Base-by-base conservation (phyloP, 2,888 invertebrate genomes). In the Perizoma flavofasciatum region DNA sequence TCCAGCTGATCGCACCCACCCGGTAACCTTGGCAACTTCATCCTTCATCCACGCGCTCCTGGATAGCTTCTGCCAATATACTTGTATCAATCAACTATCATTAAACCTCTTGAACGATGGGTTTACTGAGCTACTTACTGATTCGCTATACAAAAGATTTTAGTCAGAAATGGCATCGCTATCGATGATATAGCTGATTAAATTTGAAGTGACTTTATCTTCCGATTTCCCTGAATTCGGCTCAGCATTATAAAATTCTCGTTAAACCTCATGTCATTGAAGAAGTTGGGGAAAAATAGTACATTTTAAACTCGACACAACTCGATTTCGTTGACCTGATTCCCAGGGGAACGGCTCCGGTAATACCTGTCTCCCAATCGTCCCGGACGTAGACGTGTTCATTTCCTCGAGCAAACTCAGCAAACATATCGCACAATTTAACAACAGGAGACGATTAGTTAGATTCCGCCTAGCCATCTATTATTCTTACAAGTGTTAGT, bases 1-100 rank as follows among this genome's bases (percentile, higher is more conserved):
- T 81, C 86, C 90, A 90, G 90, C 90, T 90, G 90, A 90, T 90
- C 89, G 84, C 85, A 84, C 87, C 89, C 86, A 83, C 86, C 88
- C 87, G 72, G 89, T 89, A 90, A 89, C 90, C 89, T 90, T 89
- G 89, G 81, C 83, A 86, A 89, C 89, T 81, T n/a, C n/a, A 81
- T 81, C 81, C 80, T 78, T 63, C 60, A 78, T 81, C 85, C 83
- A 85, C 83, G 82, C 82, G 75, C 73, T 75, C 72, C 74, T 68
- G 65, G 68, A 67, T 68, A 69, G 64, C 60, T 67, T 67, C 71
- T 72, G 69, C 69, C 67, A 63, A 44, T 22, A 22, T 22, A 22
- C 22, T 22, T 22, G 22, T 22, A 22, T 62, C 40, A 58, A 62
- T 49, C 58, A 51, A 10, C 39, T 37, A 49, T 48, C 61, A 67